These are phyloP conservation scores for Bactericera cockerelli DNA, from an alignment of 1,140 invertebrate genomes.

Conservation along the genomic window DNA sequence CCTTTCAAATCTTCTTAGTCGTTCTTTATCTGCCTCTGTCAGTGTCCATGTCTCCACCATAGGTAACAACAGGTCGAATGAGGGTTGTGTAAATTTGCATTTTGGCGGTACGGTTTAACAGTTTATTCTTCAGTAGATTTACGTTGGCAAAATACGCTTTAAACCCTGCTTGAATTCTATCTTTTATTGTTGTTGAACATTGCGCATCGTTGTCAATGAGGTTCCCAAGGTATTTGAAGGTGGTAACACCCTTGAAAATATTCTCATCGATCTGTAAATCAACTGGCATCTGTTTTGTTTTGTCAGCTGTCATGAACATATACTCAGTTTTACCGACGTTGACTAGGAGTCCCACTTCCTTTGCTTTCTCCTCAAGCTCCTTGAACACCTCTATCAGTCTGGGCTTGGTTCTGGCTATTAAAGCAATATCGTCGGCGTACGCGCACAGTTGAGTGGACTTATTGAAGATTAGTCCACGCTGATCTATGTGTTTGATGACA, in stretches of 20 bases:
- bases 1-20: conserved; percentile 13
- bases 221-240: conserved; percentile 4
- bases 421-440: background rate
- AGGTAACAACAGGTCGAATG: conserved; percentile 11
- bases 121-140: conserved; percentile 3
- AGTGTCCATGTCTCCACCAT: conserved; percentile 17
- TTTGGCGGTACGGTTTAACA: background rate
- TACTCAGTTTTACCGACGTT: background rate
- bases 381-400: conserved; percentile 5
- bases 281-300: background rate
- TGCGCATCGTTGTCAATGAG: background rate
- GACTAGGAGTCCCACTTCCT: background rate
- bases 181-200: background rate
- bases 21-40: conserved; percentile 12
- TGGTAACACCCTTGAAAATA: background rate
- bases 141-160: background rate
- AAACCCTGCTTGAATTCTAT: background rate
- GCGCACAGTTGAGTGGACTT: background rate
- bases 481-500: conserved; percentile 18
- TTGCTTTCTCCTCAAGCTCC: background rate
- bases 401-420: background rate
- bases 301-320: background rate
- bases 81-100: conserved; percentile 3
- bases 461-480: background rate
- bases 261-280: background rate